These are phyloP conservation scores for Microdon myrmicae DNA, from an alignment of 2,888 invertebrate species.

Conservation along the genomic window DNA sequence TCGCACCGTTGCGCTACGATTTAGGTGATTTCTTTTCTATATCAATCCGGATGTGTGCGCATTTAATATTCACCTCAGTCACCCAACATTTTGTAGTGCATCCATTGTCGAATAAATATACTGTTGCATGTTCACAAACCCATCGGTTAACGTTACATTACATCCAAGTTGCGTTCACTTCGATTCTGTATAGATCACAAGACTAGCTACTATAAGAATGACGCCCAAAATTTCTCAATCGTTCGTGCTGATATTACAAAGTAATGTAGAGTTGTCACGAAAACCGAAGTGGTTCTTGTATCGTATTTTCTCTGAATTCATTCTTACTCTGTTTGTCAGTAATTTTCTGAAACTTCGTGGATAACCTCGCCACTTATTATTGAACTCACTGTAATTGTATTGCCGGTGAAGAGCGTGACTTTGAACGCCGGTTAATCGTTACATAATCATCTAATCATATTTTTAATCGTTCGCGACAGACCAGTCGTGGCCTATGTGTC, in stretches of 20 bases:
- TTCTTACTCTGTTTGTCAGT: too few species aligned
- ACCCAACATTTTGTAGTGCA: slow-evolving; percentile 6
- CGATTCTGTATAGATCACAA: too few species aligned
- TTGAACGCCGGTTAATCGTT: slow-evolving; percentile 22
- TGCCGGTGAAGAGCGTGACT: slow-evolving; percentile 39
- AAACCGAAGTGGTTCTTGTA: too few species aligned
- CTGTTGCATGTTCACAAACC: background rate
- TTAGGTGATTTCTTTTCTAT: slow-evolving; percentile 33
- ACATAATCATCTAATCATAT: slow-evolving; percentile 36
- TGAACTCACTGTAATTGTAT: slow-evolving; percentile 20
- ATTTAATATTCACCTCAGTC: slow-evolving; percentile 24
- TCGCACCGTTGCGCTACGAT: slow-evolving; percentile 31
- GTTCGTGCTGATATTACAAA: too few species aligned
- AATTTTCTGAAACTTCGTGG: too few species aligned
- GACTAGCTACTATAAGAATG: too few species aligned
- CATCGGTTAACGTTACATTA: too few species aligned
- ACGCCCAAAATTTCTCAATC: too few species aligned
- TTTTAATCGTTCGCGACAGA: slow-evolving; percentile 35
- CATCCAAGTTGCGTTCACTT: too few species aligned
- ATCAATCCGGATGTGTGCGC: slow-evolving; percentile 22
- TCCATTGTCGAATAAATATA: background rate
- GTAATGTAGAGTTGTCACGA: too few species aligned
- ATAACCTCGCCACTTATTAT: background rate
- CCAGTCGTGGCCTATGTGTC: slow-evolving; percentile 34
- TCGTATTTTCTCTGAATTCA: too few species aligned